Conservation (phyloP, 2,113 vertebrate species). For the Hippocampus zosterae region DNA sequence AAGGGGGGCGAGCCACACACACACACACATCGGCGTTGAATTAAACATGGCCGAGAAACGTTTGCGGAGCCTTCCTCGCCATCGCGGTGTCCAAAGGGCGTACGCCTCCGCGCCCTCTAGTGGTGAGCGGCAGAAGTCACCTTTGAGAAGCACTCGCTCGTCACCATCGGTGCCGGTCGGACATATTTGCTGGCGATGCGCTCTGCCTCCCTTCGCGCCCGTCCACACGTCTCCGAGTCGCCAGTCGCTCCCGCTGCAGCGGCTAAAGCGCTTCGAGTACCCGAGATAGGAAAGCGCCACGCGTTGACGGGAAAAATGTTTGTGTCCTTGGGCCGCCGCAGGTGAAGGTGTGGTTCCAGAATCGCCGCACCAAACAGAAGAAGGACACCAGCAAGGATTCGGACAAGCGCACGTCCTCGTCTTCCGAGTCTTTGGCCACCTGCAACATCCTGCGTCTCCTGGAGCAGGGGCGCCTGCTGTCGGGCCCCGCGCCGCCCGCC, state of each 20-base stretch:
- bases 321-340: conserved; percentile 43
- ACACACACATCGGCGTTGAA: conserved; percentile 40
- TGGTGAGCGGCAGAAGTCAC: no score
- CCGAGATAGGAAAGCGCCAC: no score
- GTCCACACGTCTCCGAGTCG: no score
- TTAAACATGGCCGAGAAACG: conserved; percentile 62
- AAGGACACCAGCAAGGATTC: conserved; percentile 93
- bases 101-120: no score
- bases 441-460: conserved; percentile 89
- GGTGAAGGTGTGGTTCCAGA: conserved; percentile 98
- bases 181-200: no score
- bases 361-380: conserved; percentile 95
- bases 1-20: no score
- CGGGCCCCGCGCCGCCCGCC: conserved; percentile 69
- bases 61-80: conserved; percentile 34
- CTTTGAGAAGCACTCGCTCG: no score
- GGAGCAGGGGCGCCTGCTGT: conserved; percentile 85
- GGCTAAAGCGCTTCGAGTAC: no score
- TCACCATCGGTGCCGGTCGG: no score
- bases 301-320: no score
- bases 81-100: neutral
- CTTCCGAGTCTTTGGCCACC: conserved; percentile 85
- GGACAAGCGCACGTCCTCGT: conserved; percentile 78
- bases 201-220: no score
- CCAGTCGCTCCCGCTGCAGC: no score